These are phyloP conservation scores for Caenorhabditis remanei DNA, from an alignment of 1,140 invertebrate genomes.

Conservation along the genomic window DNA sequence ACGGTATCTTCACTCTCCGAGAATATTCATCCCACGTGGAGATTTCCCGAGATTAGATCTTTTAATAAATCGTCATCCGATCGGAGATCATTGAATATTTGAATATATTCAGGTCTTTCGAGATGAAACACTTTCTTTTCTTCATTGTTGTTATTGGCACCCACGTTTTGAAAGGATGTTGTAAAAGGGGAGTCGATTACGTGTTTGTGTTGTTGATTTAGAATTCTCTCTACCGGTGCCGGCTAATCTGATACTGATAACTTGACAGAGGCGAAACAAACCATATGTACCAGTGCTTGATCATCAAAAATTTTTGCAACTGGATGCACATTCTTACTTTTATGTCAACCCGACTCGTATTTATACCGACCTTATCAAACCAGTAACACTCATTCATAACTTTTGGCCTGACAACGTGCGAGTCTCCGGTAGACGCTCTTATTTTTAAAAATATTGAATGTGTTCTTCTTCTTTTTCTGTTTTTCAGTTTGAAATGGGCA, in stretches of 20 bases:
- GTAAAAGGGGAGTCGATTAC: not conserved
- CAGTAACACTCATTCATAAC: not conserved
- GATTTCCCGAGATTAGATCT: not conserved
- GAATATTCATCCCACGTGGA: not conserved
- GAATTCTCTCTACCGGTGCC: not conserved
- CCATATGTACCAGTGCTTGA: conserved; percentile 28
- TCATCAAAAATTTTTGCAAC: conserved; percentile 33
- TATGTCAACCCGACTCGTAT: not conserved
- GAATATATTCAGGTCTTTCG: conserved; percentile 44
- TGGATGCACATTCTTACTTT: conserved; percentile 13
- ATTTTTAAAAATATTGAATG: too few relatives aligned
- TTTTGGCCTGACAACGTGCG: not conserved
- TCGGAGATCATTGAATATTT: conserved; percentile 11
- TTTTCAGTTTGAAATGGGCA: too few relatives aligned
- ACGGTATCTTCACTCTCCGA: too few relatives aligned
- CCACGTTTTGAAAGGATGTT: not conserved
- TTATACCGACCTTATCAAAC: not conserved
- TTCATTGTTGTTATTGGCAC: conserved; percentile 16
- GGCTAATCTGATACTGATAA: conserved; percentile 38
- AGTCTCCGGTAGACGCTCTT: too few relatives aligned
- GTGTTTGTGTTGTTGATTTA: conserved; percentile 32
- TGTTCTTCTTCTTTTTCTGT: too few relatives aligned
- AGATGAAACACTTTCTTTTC: not conserved
- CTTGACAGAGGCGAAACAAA: not conserved
- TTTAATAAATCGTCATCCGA: not conserved